Conservation (phyloP, 2,113 vertebrate genomes). For the Phyllostomus hastatus region DNA sequence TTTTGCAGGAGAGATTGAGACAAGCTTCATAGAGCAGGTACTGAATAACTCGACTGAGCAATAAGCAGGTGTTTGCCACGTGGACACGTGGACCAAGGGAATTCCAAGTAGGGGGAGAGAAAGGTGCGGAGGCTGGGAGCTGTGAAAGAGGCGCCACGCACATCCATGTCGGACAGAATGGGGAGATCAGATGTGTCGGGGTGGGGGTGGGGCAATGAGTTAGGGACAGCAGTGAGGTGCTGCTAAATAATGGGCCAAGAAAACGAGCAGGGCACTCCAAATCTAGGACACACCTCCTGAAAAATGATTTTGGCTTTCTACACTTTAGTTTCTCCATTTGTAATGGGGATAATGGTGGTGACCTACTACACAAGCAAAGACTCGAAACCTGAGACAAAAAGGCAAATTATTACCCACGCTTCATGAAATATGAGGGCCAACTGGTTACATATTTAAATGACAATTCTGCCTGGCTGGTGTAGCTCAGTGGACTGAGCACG, state of each 20-base stretch:
- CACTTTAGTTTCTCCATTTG: background rate
- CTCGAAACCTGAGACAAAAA: background rate
- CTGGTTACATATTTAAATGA: background rate
- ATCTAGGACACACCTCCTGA: background rate
- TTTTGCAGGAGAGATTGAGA: background rate
- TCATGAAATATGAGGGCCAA: background rate
- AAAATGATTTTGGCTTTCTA: background rate
- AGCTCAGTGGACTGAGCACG: too few relatives aligned
- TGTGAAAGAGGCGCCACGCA: background rate
- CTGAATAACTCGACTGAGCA: background rate
- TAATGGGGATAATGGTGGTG: background rate
- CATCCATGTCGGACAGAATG: background rate
- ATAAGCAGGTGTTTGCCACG: background rate
- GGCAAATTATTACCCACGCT: background rate
- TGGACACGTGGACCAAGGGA: background rate
- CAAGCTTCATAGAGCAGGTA: background rate
- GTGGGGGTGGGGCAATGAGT: background rate
- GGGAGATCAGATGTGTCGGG: background rate
- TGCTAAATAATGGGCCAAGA: background rate
- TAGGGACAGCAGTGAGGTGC: background rate
- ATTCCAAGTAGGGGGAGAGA: background rate
- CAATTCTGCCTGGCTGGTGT: too few relatives aligned
- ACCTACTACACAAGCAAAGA: background rate
- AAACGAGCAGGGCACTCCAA: background rate
- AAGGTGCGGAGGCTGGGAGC: background rate